These are phyloP conservation scores for Tokudaia tokunoshimensis DNA, from an alignment of 2,797 vertebrate species.

Conservation along the genomic window DNA sequence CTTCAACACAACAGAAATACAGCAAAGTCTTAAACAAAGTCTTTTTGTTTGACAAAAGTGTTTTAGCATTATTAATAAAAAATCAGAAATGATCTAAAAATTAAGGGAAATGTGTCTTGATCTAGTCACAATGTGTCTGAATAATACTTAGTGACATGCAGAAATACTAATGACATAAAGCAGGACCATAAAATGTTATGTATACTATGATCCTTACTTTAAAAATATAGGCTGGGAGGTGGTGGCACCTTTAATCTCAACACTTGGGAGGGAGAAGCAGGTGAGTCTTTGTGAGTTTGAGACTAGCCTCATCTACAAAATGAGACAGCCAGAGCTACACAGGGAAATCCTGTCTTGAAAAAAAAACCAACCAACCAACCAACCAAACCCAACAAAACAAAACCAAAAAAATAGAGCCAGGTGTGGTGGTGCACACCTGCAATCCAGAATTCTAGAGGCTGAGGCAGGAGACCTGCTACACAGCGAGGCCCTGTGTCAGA, in stretches of 20 bases:
- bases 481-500: not conserved
- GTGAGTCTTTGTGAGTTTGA: not conserved
- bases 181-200: slow-evolving; percentile 34
- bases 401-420: not conserved
- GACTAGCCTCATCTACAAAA: not conserved
- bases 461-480: not conserved
- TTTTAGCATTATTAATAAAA: slow-evolving; percentile 35
- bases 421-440: not conserved
- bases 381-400: not conserved
- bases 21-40: not conserved
- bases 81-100: slow-evolving; percentile 57
- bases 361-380: not conserved
- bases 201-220: slow-evolving; percentile 47
- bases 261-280: not conserved
- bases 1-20: slow-evolving; percentile 42
- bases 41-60: slow-evolving; percentile 1
- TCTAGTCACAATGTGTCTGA: slow-evolving; percentile 1
- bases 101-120: slow-evolving; percentile 2
- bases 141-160: slow-evolving; percentile 28
- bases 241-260: not conserved
- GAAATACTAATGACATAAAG: slow-evolving; percentile 58
- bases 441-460: not conserved
- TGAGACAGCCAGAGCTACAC: not conserved
- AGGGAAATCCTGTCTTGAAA: not conserved
- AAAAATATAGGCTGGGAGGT: not conserved